These are phyloP conservation scores for Ceyx erithaca DNA, from an alignment of 2,797 vertebrate species.

Conservation along the genomic window DNA sequence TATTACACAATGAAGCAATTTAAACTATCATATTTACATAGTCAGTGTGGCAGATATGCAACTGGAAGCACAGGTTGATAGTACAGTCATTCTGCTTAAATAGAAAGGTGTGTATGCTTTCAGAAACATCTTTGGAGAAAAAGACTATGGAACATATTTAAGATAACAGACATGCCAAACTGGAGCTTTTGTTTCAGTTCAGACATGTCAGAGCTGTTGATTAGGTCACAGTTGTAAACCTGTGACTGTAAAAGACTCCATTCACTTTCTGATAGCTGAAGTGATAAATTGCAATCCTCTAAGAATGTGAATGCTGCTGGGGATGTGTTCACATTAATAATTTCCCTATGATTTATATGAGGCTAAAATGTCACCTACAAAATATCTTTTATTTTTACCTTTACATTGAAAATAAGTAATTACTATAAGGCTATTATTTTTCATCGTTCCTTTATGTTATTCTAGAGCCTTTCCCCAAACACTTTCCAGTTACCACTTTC, in stretches of 20 bases:
- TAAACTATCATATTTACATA: not conserved
- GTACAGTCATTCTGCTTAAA: not conserved
- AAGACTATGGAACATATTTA: not conserved
- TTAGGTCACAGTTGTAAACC: not conserved
- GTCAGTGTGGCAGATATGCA: not conserved
- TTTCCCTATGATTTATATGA: not conserved
- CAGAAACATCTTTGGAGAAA: not conserved
- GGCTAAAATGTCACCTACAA: not conserved
- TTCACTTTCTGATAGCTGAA: constrained; percentile 5
- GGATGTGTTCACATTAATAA: not conserved
- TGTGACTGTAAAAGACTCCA: not conserved
- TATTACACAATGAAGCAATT: not conserved
- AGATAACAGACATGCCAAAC: not conserved
- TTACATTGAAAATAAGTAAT: not conserved
- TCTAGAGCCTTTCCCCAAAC: not conserved
- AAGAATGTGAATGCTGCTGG: not conserved
- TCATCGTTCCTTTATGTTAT: not conserved
- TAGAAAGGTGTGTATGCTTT: not conserved
- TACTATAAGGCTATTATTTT: not conserved
- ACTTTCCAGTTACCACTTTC: not conserved
- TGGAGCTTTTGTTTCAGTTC: not conserved
- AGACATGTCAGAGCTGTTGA: not conserved
- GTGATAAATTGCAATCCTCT: not conserved
- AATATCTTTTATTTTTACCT: not conserved
- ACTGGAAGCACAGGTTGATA: not conserved